phyloP scores from a whole-genome alignment of 1,140 invertebrate species.

The Heliothis subflexa region DNA sequence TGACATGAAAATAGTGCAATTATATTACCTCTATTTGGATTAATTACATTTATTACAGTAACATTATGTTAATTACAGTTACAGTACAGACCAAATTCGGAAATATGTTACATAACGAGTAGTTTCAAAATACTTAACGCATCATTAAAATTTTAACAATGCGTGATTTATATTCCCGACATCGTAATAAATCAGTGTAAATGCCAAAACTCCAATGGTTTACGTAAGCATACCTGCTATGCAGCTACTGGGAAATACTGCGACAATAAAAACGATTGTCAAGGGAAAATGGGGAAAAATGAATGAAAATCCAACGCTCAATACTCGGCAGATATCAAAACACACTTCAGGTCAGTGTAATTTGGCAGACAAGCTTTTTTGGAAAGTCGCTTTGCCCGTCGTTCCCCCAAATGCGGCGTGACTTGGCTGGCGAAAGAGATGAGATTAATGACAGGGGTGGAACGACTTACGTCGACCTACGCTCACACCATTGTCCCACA shows the following conservation, averaged over 20 bases:
- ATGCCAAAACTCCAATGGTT: slow-evolving; percentile 38
- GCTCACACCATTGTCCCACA: slow-evolving; percentile 51
- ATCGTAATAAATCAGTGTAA: slow-evolving; percentile 19
- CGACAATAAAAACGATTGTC: slow-evolving; percentile 45
- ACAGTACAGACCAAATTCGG: neutral
- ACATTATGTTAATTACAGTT: too few species aligned
- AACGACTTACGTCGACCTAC: slow-evolving; percentile 43
- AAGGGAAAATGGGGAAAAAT: slow-evolving; percentile 39
- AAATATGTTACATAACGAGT: slow-evolving; percentile 19
- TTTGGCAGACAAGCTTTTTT: slow-evolving; percentile 54
- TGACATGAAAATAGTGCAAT: too few species aligned
- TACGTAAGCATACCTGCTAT: slow-evolving; percentile 18
- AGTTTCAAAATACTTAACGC: slow-evolving; percentile 9
- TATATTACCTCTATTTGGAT: too few species aligned
- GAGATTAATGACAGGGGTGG: slow-evolving; percentile 77
- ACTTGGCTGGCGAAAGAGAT: slow-evolving; percentile 69
- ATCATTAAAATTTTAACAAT: slow-evolving; percentile 23
- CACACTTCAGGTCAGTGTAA: slow-evolving; percentile 56
- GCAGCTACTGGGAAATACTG: slow-evolving; percentile 34
- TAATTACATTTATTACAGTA: too few species aligned
- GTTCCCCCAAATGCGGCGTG: slow-evolving; percentile 57
- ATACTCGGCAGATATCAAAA: slow-evolving; percentile 44
- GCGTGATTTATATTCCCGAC: slow-evolving; percentile 5
- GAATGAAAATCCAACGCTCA: slow-evolving; percentile 48
- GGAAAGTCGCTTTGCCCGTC: slow-evolving; percentile 50